phyloP scores from a whole-genome alignment of 2,797 vertebrate genomes.

The Lycodopsis pacificus region DNA sequence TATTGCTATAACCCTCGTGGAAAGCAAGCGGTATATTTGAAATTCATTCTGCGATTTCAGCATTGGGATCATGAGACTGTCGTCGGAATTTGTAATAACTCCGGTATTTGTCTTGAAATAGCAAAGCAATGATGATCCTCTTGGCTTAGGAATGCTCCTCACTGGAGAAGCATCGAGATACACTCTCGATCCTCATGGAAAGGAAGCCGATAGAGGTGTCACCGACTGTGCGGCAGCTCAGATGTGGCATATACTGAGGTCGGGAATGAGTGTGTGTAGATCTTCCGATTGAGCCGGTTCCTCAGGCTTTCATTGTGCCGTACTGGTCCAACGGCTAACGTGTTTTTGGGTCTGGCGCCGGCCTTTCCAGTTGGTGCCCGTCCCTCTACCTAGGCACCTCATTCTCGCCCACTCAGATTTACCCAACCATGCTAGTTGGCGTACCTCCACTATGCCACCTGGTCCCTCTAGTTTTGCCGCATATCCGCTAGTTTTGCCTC shows the following conservation, averaged over 20 bases:
- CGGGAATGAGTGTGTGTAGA: too few species aligned
- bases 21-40: slow-evolving; percentile 59
- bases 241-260: not conserved
- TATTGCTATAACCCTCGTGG: slow-evolving; percentile 55
- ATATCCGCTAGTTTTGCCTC: slow-evolving; percentile 41
- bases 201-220: slow-evolving; percentile 25
- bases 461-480: slow-evolving; percentile 46
- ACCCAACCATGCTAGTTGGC: slow-evolving; percentile 61
- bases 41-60: slow-evolving; percentile 49
- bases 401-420: slow-evolving; percentile 49
- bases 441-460: slow-evolving; percentile 45
- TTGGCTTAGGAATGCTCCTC: slow-evolving; percentile 47
- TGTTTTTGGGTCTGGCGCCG: slow-evolving; percentile 15
- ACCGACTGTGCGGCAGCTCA: slow-evolving; percentile 17
- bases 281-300: slow-evolving; percentile 50
- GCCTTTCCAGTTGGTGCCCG: slow-evolving; percentile 41
- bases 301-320: slow-evolving; percentile 14
- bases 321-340: slow-evolving; percentile 45
- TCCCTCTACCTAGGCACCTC: slow-evolving; percentile 35
- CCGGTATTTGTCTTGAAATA: slow-evolving; percentile 69
- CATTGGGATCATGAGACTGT: slow-evolving; percentile 32
- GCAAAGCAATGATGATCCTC: slow-evolving; percentile 63
- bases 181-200: slow-evolving; percentile 5
- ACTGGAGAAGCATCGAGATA: slow-evolving; percentile 9
- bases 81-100: slow-evolving; percentile 74